Evolutionary conservation across 37 sponge, comb jelly and placozoan genomes (phyloP).

Genomic region (Ephydatia muelleri): DNA sequence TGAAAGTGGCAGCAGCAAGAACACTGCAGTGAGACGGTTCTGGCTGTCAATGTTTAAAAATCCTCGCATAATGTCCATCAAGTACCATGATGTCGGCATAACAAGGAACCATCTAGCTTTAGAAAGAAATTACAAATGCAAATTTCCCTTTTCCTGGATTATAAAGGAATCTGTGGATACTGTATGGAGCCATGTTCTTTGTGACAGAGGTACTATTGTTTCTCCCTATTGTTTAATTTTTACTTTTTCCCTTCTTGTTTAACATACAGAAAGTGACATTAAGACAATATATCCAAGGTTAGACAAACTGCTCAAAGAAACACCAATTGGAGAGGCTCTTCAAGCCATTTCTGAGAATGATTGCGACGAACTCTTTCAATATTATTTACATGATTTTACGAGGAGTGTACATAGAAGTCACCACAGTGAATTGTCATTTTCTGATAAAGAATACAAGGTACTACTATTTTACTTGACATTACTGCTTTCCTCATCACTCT

Average conservation of each 20-base stretch:
- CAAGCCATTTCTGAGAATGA: neutral
- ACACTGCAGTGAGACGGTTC: neutral
- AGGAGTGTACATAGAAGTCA: constrained; percentile 23
- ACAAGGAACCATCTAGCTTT: no score
- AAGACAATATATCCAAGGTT: no score
- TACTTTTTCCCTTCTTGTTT: no score
- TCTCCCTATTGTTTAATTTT: no score
- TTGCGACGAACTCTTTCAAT: constrained; percentile 18
- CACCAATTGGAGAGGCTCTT: constrained; percentile 19
- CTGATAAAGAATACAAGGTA: constrained; percentile 19
- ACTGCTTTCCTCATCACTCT: no score
- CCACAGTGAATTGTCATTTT: neutral
- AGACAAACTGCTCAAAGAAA: neutral
- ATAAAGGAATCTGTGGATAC: constrained; percentile 65
- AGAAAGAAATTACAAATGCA: constrained; percentile 37
- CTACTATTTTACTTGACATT: no score
- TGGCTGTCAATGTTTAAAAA: constrained; percentile 24
- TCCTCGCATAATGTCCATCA: constrained; percentile 2
- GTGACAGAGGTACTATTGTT: neutral
- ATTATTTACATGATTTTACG: constrained; percentile 42
- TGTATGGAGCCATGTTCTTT: constrained; percentile 51
- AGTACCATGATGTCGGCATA: constrained; percentile 12
- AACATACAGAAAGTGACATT: no score
- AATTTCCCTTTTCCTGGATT: constrained; percentile 88
- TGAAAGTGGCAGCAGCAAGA: neutral